phyloP scores from a whole-genome alignment of 2,888 invertebrate species.

The Ashinkailepas kermadecensis region DNA sequence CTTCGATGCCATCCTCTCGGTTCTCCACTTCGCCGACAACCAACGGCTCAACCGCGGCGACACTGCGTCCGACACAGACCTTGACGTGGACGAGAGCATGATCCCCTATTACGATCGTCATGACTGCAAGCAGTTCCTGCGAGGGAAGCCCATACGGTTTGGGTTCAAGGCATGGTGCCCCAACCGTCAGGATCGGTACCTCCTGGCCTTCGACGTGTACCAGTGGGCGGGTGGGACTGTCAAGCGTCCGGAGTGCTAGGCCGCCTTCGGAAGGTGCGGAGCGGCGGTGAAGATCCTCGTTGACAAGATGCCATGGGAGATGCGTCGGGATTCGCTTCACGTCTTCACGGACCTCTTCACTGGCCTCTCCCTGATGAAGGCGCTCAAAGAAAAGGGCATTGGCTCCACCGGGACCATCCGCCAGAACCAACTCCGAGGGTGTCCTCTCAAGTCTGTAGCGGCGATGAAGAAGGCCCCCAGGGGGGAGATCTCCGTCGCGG shows the following conservation, averaged over 20 bases:
- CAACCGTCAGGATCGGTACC: neutral
- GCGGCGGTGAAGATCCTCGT: neutral
- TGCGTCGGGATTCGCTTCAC: neutral
- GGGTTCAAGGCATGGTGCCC: neutral
- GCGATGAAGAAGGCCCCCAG: neutral
- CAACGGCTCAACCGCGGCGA: too few relatives aligned
- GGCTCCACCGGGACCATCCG: too few relatives aligned
- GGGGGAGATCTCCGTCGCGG: neutral
- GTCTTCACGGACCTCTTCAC: neutral
- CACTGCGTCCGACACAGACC: too few relatives aligned
- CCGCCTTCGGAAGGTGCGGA: neutral
- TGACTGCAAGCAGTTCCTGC: too few relatives aligned
- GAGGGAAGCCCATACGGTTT: too few relatives aligned
- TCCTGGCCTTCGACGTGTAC: neutral
- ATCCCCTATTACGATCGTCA: too few relatives aligned
- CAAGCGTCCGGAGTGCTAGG: neutral
- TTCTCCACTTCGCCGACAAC: too few relatives aligned
- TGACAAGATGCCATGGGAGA: neutral
- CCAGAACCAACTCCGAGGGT: too few relatives aligned
- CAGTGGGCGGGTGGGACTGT: too few relatives aligned
- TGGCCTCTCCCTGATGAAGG: neutral
- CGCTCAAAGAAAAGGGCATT: neutral
- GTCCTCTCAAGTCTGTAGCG: neutral
- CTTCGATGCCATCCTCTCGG: too few relatives aligned
- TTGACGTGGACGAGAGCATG: too few relatives aligned